Conservation (phyloP, 2,888 invertebrate genomes). For the Drosophila buzzatii region DNA sequence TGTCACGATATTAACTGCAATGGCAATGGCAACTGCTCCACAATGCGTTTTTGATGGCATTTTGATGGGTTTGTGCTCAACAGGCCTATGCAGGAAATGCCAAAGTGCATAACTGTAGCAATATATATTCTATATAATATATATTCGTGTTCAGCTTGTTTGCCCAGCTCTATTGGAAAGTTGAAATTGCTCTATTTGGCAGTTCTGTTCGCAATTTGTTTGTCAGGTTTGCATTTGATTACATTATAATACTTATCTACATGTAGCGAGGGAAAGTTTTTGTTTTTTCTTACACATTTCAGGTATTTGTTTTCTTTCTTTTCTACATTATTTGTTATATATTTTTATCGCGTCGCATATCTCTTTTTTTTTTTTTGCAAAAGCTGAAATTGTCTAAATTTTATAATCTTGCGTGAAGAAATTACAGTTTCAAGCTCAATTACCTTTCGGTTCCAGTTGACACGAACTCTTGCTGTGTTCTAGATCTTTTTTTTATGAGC, state of each 20-base stretch:
- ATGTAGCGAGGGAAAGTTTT: constrained; percentile 21
- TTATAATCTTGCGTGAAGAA: background rate
- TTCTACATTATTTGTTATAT: background rate
- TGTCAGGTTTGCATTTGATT: constrained; percentile 20
- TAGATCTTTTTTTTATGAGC: background rate
- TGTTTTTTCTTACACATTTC: background rate
- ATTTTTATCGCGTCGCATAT: background rate
- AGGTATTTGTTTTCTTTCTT: constrained; percentile 1
- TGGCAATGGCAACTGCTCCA: constrained; percentile 18
- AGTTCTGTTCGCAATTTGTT: constrained; percentile 10
- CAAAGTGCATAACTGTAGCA: constrained; percentile 9
- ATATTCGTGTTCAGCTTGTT: constrained; percentile 21
- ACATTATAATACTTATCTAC: constrained; percentile 9
- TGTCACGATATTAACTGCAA: constrained; percentile 9
- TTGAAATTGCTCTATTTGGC: constrained; percentile 60
- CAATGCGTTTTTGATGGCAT: constrained; percentile 47
- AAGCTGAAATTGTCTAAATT: background rate
- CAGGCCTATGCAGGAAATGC: constrained; percentile 56
- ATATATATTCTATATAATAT: background rate
- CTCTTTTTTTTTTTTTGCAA: background rate
- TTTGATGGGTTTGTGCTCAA: constrained; percentile 47
- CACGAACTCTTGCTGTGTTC: background rate
- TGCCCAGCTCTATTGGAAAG: constrained; percentile 46
- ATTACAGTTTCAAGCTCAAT: background rate
- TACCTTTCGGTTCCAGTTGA: background rate